phyloP scores from a whole-genome alignment of 1,140 invertebrate species.

The Phenacoccus solenopsis region DNA sequence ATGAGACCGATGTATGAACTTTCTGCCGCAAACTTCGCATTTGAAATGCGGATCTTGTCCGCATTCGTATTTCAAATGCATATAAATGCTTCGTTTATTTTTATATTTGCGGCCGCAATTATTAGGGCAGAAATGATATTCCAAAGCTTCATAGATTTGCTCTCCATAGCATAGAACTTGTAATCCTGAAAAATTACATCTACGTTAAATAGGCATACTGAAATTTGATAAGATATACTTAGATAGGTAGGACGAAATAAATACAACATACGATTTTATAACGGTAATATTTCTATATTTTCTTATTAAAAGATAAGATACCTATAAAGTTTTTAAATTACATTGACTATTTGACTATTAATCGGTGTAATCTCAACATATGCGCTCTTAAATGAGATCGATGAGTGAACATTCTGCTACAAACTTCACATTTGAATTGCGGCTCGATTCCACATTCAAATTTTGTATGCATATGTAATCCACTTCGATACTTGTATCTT shows the following conservation, averaged over 20 bases:
- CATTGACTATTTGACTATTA: too few relatives aligned
- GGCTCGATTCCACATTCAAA: constrained; percentile 24
- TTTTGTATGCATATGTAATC: constrained; percentile 18
- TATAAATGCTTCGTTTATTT: constrained; percentile 31
- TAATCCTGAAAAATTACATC: too few relatives aligned
- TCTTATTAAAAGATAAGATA: too few relatives aligned
- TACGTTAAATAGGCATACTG: too few relatives aligned
- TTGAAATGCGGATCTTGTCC: constrained; percentile 25
- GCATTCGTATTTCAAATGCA: constrained; percentile 33
- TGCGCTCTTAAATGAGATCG: constrained; percentile 14
- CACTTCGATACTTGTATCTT: constrained; percentile 26
- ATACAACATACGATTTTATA: too few relatives aligned
- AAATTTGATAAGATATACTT: too few relatives aligned
- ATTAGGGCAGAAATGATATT: constrained; percentile 7
- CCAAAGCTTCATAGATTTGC: too few relatives aligned
- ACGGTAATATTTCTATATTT: too few relatives aligned
- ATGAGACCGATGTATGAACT: background rate
- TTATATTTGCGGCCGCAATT: constrained; percentile 31
- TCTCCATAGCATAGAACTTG: too few relatives aligned
- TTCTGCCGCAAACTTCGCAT: constrained; percentile 2
- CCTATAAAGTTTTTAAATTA: too few relatives aligned
- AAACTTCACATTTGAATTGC: constrained; percentile 23
- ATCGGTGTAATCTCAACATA: background rate
- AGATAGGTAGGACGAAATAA: too few relatives aligned
- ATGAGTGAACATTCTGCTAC: constrained; percentile 18